Percentiles rank a stretch among this genome's conserved stretches.
These are phyloP conservation scores for Pollenia amentaria DNA, from an alignment of 2,888 invertebrate genomes.

Conservation along the genomic window DNA sequence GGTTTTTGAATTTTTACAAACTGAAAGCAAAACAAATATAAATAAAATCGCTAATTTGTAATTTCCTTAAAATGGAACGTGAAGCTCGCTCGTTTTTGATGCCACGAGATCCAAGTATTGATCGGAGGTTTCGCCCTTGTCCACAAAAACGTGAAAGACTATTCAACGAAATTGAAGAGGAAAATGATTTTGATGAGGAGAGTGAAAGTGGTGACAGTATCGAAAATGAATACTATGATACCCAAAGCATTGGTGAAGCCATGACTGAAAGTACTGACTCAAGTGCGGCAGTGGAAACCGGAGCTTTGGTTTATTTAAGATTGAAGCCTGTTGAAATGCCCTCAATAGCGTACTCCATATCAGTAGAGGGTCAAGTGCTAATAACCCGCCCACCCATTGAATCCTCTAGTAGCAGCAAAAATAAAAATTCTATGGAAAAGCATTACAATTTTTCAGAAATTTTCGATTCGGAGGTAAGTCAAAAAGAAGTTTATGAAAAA, in stretches of 20 bases:
- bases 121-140: conserved; percentile 62
- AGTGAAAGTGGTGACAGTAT: conserved; percentile 54
- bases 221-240: conserved; percentile 38
- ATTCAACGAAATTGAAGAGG: conserved; percentile 61
- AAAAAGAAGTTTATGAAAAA: conserved; percentile 81
- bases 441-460: conserved; percentile 83
- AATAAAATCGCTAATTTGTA: not conserved
- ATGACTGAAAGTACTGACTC: conserved; percentile 2
- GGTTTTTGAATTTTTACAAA: conserved; percentile 24
- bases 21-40: conserved; percentile 1
- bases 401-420: conserved; percentile 77
- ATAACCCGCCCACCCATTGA: conserved; percentile 77
- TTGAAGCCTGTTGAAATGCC: conserved; percentile 79
- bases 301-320: conserved; percentile 82
- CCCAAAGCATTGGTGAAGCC: conserved; percentile 30
- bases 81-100: conserved; percentile 62
- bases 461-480: conserved; percentile 80
- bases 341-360: conserved; percentile 78
- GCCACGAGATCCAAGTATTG: conserved; percentile 66
- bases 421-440: conserved; percentile 80
- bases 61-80: conserved; percentile 35
- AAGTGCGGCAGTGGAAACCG: conserved; percentile 29
- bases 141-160: conserved; percentile 62
- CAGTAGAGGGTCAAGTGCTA: conserved; percentile 77
- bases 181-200: conserved; percentile 29